Evolutionary conservation across 2,113 vertebrate genomes (phyloP).

Genomic region (Gnathonemus echidnorhynchus): DNA sequence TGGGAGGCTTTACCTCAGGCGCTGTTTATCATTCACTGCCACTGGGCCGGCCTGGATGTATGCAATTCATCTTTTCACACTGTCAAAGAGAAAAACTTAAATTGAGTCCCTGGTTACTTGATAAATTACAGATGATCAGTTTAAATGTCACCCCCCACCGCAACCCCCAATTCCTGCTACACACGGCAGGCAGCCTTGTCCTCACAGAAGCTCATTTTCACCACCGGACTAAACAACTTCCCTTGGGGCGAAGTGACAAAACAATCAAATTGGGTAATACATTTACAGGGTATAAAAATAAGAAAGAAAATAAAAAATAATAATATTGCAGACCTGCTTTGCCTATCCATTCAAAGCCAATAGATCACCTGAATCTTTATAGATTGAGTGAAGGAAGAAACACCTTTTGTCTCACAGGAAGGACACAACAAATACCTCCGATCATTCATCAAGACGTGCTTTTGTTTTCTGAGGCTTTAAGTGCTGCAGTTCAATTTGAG

Average conservation of each 20-base stretch:
- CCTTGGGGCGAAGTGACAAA: conserved; percentile 38
- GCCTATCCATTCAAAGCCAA: neutral
- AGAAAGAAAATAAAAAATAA: conserved; percentile 25
- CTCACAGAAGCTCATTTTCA: conserved; percentile 34
- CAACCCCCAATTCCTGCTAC: conserved; percentile 18
- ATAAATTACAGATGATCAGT: conserved; percentile 49
- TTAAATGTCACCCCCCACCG: conserved; percentile 37
- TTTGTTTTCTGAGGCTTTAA: neutral
- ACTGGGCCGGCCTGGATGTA: conserved; percentile 26
- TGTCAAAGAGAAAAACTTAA: conserved; percentile 42
- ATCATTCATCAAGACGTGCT: conserved; percentile 5
- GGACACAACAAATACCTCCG: neutral
- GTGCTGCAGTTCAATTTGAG: neutral
- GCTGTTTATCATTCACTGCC: conserved; percentile 43
- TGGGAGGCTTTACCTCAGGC: conserved; percentile 30
- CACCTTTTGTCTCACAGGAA: neutral
- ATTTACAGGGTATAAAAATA: conserved; percentile 33
- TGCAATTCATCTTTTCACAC: conserved; percentile 41
- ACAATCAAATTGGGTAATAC: conserved; percentile 41
- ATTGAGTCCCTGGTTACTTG: conserved; percentile 40
- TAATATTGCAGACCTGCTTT: conserved; percentile 2
- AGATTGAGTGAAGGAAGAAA: neutral
- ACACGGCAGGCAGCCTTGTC: conserved; percentile 23
- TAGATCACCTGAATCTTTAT: neutral
- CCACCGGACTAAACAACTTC: conserved; percentile 43